Percentiles rank a stretch among this genome's conserved stretches.
Conservation (phyloP, 1,140 invertebrate genomes). For the Temnothorax longispinosus region DNA sequence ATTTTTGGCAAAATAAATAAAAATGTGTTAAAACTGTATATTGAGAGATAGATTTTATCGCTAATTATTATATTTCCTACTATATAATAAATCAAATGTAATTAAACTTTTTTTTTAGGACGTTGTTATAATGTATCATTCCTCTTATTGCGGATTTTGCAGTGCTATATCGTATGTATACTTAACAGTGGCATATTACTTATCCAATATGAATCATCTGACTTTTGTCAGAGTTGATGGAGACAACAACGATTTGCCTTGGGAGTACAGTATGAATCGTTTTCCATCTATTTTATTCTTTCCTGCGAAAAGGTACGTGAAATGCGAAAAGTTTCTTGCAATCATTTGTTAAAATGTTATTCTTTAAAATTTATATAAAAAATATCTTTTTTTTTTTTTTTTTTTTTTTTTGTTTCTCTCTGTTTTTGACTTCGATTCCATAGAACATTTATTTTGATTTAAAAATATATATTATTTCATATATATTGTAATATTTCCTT, state of each 20-base stretch:
- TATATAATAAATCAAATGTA: conserved; percentile 5
- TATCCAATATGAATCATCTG: conserved; percentile 86
- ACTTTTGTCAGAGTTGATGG: conserved; percentile 91
- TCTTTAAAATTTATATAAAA: background rate
- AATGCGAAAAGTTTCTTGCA: background rate
- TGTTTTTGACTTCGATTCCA: background rate
- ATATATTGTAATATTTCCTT: background rate
- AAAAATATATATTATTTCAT: background rate
- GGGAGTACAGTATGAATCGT: conserved; percentile 91
- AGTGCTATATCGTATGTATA: conserved; percentile 89
- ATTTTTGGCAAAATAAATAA: background rate
- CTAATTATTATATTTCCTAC: background rate
- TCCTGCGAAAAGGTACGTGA: conserved; percentile 87
- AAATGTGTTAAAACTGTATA: conserved; percentile 6
- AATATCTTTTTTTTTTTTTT: background rate
- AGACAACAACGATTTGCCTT: conserved; percentile 92
- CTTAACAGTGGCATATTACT: conserved; percentile 88
- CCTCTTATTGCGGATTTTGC: conserved; percentile 91
- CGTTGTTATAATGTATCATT: conserved; percentile 90
- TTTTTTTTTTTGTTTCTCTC: background rate
- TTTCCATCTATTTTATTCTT: conserved; percentile 93
- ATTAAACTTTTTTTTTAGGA: conserved; percentile 86
- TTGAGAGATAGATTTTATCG: background rate
- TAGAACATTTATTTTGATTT: background rate
- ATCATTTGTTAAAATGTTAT: background rate